Percentiles rank a stretch among this genome's conserved stretches.
phyloP scores from a whole-genome alignment of 2,113 vertebrate genomes.

The Austrofundulus limnaeus region DNA sequence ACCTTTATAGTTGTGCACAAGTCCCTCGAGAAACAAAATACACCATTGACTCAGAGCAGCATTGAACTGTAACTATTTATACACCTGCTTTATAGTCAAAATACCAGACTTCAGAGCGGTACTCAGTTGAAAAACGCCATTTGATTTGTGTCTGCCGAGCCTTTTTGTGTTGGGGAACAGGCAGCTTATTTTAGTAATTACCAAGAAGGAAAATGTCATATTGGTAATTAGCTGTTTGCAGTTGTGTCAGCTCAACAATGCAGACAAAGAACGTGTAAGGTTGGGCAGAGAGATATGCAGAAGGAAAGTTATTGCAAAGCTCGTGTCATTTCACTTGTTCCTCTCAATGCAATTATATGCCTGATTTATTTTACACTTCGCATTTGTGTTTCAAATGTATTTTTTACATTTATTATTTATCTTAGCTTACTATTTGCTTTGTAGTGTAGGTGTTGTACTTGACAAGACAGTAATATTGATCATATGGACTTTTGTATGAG shows the following conservation, averaged over 20 bases:
- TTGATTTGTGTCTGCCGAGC: constrained; percentile 3
- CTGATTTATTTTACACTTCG: constrained; percentile 13
- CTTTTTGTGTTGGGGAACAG: constrained; percentile 37
- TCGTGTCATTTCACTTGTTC: constrained; percentile 26
- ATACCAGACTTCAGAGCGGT: neutral
- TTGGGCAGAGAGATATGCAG: constrained; percentile 5
- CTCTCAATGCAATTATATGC: constrained; percentile 18
- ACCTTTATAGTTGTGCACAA: constrained; percentile 32
- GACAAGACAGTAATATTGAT: constrained; percentile 13
- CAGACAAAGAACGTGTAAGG: constrained; percentile 10
- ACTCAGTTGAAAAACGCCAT: constrained; percentile 22
- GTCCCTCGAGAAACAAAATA: constrained; percentile 34
- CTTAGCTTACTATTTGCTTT: constrained; percentile 1
- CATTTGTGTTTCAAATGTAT: constrained; percentile 12
- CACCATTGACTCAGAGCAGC: constrained; percentile 33
- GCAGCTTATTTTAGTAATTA: constrained; percentile 47
- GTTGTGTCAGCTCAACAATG: constrained; percentile 10
- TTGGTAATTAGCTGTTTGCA: constrained; percentile 39
- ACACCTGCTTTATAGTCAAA: constrained; percentile 25
- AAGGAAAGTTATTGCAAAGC: constrained; percentile 22
- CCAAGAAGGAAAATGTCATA: constrained; percentile 21
- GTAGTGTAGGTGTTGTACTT: constrained; percentile 6
- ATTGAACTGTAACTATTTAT: constrained; percentile 34
- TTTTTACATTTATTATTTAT: constrained; percentile 13
- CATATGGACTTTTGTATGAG: constrained; percentile 13